Conservation (phyloP, 2,888 invertebrate genomes). For the Cephonodes hylas region DNA sequence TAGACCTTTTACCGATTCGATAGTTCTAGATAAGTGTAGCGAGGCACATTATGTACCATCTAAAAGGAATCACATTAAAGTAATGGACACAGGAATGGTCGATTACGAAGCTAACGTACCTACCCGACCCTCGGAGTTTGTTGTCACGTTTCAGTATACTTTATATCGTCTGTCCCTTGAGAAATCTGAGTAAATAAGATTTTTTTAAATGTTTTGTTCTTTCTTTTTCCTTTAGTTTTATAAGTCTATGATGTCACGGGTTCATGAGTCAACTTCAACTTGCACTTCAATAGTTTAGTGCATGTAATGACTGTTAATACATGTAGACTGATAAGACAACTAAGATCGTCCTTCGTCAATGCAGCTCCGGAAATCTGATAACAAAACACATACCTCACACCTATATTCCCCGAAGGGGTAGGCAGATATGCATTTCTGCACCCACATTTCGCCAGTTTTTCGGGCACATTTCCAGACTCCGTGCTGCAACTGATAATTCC, state of each 20-base stretch:
- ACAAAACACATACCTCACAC: no score
- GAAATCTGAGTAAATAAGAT: slow-evolving; percentile 20
- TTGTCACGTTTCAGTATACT: slow-evolving; percentile 17
- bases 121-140: slow-evolving; percentile 39
- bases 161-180: slow-evolving; percentile 42
- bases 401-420: no score
- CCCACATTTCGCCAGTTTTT: no score
- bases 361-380: no score
- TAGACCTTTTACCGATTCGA: slow-evolving; percentile 30
- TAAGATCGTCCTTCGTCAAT: no score
- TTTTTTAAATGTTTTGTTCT: slow-evolving; percentile 1
- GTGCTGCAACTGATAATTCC: no score
- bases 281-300: no score
- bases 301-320: no score
- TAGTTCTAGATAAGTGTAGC: slow-evolving; percentile 31
- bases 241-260: background rate
- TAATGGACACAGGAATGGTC: slow-evolving; percentile 61
- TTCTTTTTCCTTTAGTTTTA: slow-evolving; percentile 19
- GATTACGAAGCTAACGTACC: slow-evolving; percentile 54
- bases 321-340: no score
- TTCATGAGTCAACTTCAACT: no score
- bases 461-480: no score
- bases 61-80: slow-evolving; percentile 60
- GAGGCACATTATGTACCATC: slow-evolving; percentile 31
- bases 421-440: no score